Evolutionary conservation across 92 coral and sea anemone genomes (phyloP).

Genomic region (Montipora capitata): DNA sequence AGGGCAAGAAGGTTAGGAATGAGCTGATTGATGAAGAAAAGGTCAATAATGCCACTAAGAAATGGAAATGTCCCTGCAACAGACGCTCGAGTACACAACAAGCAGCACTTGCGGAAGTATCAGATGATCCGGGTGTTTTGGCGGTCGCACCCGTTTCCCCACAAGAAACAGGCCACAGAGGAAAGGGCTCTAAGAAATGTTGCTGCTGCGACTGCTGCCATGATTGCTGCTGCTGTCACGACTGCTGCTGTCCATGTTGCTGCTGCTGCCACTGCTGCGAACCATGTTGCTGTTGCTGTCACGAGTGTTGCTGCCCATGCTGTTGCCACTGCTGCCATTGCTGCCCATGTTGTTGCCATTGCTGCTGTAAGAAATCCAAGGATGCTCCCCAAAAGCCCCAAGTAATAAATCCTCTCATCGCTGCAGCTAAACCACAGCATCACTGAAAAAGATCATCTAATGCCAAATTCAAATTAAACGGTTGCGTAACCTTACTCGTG

Average conservation of each 20-base stretch:
- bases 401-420: constrained; percentile 30
- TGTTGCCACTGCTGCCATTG: constrained; percentile 74
- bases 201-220: constrained; percentile 77
- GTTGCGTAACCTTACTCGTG: not conserved
- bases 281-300: constrained; percentile 81
- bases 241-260: constrained; percentile 83
- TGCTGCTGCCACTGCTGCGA: constrained; percentile 81
- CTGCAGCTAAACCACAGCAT: constrained; percentile 39
- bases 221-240: constrained; percentile 74
- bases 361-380: constrained; percentile 60
- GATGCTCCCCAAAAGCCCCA: not conserved
- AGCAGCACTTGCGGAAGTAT: constrained; percentile 43
- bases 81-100: constrained; percentile 15
- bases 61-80: constrained; percentile 59
- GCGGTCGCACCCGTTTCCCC: constrained; percentile 46
- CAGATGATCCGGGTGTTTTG: constrained; percentile 62
- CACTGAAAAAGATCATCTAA: constrained; percentile 6
- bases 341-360: constrained; percentile 76
- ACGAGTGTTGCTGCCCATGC: constrained; percentile 82
- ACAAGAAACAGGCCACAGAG: constrained; percentile 19
- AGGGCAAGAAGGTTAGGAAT: not conserved
- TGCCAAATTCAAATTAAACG: not conserved
- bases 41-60: constrained; percentile 13
- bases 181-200: constrained; percentile 60
- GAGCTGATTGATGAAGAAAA: not conserved